These are phyloP conservation scores for Drosophila bunnanda DNA, from an alignment of 2,888 invertebrate species.

Conservation along the genomic window DNA sequence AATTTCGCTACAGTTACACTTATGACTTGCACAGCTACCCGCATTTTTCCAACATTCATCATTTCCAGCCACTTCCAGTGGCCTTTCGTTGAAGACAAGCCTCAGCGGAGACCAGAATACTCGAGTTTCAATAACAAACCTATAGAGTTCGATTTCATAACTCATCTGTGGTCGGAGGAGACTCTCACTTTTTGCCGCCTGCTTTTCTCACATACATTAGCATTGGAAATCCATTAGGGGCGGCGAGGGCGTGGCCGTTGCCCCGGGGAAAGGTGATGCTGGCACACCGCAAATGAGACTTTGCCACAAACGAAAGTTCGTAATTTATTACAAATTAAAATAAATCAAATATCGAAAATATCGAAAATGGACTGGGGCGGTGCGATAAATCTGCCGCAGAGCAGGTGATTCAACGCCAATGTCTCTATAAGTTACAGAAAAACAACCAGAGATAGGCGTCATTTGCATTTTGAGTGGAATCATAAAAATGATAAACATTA, in stretches of 20 bases:
- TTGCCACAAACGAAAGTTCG: slow-evolving; percentile 68
- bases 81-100: slow-evolving; percentile 8
- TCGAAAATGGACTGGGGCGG: slow-evolving; percentile 46
- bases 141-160: slow-evolving; percentile 71
- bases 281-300: slow-evolving; percentile 60
- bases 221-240: slow-evolving; percentile 73
- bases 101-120: slow-evolving; percentile 24
- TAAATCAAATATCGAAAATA: slow-evolving; percentile 70
- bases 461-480: slow-evolving; percentile 70
- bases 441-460: slow-evolving; percentile 32
- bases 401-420: slow-evolving; percentile 52
- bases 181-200: slow-evolving; percentile 70
- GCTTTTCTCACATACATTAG: slow-evolving; percentile 60
- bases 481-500: slow-evolving; percentile 77
- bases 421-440: slow-evolving; percentile 57
- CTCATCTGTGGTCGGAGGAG: slow-evolving; percentile 58
- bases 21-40: slow-evolving; percentile 20
- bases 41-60: slow-evolving; percentile 31
- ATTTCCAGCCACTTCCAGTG: slow-evolving; percentile 23
- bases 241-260: slow-evolving; percentile 44
- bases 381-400: slow-evolving; percentile 40
- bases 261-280: slow-evolving; percentile 17
- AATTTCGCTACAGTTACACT: neutral
- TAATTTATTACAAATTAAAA: slow-evolving; percentile 81
- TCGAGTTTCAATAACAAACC: slow-evolving; percentile 63